phyloP scores from a whole-genome alignment of 2,888 invertebrate species.

The Brachylomia viminalis region DNA sequence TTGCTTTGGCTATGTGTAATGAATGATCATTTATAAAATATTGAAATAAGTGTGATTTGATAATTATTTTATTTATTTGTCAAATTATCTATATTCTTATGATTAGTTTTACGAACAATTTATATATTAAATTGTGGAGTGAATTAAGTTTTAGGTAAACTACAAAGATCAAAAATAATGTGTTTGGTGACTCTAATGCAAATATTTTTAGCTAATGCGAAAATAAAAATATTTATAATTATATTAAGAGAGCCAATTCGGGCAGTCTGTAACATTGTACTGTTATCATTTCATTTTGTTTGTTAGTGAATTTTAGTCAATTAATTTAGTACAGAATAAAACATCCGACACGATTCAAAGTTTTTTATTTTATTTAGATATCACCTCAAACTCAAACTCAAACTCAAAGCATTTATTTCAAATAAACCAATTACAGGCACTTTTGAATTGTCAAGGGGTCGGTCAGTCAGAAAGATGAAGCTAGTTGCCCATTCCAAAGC shows the following conservation, averaged over 20 bases:
- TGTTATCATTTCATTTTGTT: slow-evolving; percentile 68
- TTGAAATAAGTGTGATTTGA: background rate
- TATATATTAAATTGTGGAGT: background rate
- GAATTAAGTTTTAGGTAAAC: background rate
- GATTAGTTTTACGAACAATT: slow-evolving; percentile 19
- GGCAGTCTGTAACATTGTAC: slow-evolving; percentile 50
- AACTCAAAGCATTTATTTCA: too few species aligned
- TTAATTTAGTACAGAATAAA: slow-evolving; percentile 84
- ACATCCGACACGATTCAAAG: slow-evolving; percentile 79
- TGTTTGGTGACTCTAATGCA: slow-evolving; percentile 6
- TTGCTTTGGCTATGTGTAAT: slow-evolving; percentile 10
- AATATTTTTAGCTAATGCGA: slow-evolving; percentile 45
- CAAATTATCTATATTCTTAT: slow-evolving; percentile 31
- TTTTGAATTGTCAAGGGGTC: too few species aligned
- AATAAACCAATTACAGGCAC: too few species aligned
- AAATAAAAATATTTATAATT: slow-evolving; percentile 61
- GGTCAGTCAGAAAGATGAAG: too few species aligned
- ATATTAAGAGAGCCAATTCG: slow-evolving; percentile 29
- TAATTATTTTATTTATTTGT: background rate
- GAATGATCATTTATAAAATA: background rate
- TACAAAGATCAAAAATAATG: background rate
- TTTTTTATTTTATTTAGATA: slow-evolving; percentile 37
- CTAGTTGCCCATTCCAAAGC: too few species aligned
- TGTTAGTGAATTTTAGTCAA: slow-evolving; percentile 84
- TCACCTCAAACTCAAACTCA: too few species aligned